Base-by-base conservation (phyloP, 64 coral and sea anemone species). In the Montipora capricornis region DNA sequence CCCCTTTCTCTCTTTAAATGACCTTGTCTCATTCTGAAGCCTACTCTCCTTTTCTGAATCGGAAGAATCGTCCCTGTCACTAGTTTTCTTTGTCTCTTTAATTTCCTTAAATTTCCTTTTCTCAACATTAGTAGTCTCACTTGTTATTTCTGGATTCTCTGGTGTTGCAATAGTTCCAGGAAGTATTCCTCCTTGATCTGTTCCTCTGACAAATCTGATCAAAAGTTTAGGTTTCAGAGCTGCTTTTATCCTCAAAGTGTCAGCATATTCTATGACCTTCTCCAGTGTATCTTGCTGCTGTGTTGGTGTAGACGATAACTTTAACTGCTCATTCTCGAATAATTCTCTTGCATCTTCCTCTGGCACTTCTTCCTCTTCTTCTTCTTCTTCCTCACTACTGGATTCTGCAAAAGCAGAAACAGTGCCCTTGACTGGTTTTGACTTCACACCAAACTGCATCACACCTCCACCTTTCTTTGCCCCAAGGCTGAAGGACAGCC, bases 211-310 rank as follows among this genome's bases (percentile, higher is more conserved):
- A 92, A 97, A 97, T n/a, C 88, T 78, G 29, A 97, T 97, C 49
- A 97, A 88, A 57, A 97, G 15, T 83, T 94, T 97, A 7, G 95
- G 95, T 68, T 76, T 87, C 45, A 92, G 83, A 5, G 88, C 89
- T 20, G 79, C 74, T 29, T 93, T 90, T 24, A 89, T 70, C 81
- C 89, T 89, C 19, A 97, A 80, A 68, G 95, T 97, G 69, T 97
- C 95, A n/a, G 95, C 95, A 92, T 97, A 97, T 71, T 97, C 95
- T 15, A 97, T 97, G 71, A 84, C 95, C 76, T 97, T 97, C 68
- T 87, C 92, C 12, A 97, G 89, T 13, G 94, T 75, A 52, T 97
- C 95, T 74, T 97, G 82, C 55, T 97, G 95, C 50, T 97, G 92
- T 10, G 87, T 76, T 16, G 75, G 69, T 24, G 88, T 89, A 4